These are phyloP conservation scores for Palythoa heliodiscus DNA, from an alignment of 92 coral and sea anemone genomes.

Conservation along the genomic window DNA sequence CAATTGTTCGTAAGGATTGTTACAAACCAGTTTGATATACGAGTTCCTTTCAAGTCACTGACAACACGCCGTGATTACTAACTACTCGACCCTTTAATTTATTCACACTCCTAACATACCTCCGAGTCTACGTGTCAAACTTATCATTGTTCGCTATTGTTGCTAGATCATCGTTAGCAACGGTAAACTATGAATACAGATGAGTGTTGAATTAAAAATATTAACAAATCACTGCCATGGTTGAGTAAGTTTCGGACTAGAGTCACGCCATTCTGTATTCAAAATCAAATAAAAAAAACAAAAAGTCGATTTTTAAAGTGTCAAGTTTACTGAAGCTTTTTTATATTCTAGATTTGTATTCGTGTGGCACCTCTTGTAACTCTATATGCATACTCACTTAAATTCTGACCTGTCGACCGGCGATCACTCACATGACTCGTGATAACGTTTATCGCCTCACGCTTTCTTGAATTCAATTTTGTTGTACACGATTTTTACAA, in stretches of 20 bases:
- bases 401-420: no score
- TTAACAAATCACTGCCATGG: constrained; percentile 38
- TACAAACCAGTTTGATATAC: constrained; percentile 6
- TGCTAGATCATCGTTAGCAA: constrained; percentile 53
- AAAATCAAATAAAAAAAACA: not conserved
- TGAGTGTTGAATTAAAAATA: constrained; percentile 28
- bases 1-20: constrained; percentile 31
- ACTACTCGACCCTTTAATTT: constrained; percentile 17
- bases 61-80: constrained; percentile 14
- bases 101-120: constrained; percentile 48
- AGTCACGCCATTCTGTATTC: not conserved
- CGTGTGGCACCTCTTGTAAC: no score
- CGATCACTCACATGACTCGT: no score
- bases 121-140: constrained; percentile 49
- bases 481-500: no score
- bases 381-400: no score
- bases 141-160: constrained; percentile 21
- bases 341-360: no score
- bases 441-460: no score
- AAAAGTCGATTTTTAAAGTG: no score
- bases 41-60: not conserved
- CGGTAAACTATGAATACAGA: constrained; percentile 56
- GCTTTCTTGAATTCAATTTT: no score
- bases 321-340: no score
- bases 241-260: not conserved